A percentile compares a stretch with the other conserved stretches of the same genome.
These are phyloP conservation scores for Lynx canadensis DNA, from an alignment of 2,113 vertebrate genomes.

Conservation along the genomic window DNA sequence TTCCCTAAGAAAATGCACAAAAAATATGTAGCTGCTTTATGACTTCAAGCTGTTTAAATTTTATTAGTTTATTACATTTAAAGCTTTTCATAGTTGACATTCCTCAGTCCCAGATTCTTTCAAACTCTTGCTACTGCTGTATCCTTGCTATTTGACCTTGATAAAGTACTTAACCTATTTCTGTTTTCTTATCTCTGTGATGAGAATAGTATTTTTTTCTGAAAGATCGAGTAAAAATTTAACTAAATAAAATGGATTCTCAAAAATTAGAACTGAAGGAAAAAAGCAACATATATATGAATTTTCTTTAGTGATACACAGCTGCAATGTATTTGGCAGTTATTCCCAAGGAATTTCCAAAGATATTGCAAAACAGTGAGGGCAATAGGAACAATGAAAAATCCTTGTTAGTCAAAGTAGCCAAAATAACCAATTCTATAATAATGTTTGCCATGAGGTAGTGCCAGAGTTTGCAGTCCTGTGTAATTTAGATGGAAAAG, in stretches of 20 bases:
- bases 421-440: background rate
- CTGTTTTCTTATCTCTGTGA: background rate
- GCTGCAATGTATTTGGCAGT: background rate
- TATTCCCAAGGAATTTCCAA: background rate
- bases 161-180: background rate
- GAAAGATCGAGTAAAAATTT: background rate
- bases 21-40: background rate
- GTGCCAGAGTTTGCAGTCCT: background rate
- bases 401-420: background rate
- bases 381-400: background rate
- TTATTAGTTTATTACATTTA: background rate
- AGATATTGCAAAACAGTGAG: background rate
- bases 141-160: background rate
- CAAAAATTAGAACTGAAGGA: background rate
- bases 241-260: background rate
- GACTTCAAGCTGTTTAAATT: background rate
- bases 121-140: background rate
- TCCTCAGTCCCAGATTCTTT: background rate
- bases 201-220: background rate
- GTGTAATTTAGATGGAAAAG: background rate
- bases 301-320: background rate
- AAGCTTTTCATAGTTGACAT: background rate
- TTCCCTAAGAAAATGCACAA: background rate
- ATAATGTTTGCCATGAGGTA: background rate
- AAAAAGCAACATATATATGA: background rate